Base-by-base conservation (phyloP, 2,797 vertebrate species). In the Coregonus sp. region DNA sequence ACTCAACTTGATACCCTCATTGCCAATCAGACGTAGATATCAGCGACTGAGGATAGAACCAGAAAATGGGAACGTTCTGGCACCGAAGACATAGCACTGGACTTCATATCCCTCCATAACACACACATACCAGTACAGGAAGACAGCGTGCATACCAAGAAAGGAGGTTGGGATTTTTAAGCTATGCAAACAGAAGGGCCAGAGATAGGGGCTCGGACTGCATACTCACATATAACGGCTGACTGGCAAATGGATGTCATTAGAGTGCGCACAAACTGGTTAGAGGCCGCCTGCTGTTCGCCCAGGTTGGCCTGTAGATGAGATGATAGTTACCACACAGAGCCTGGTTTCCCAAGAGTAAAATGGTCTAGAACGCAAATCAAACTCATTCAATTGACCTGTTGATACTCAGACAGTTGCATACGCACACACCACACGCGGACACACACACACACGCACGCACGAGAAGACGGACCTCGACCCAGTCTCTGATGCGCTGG, bases 231-330 rank as follows among this genome's bases (percentile, higher is more conserved):
- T 86, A 97, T 92, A 78, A 99, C 95, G 76, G 96, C 97, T 0
- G 96, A 96, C 89, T 97, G 96, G 90, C 98, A 99, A 86, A 99
- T 94, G 0, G 96, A 93, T 0, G 92, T 97, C 98, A 99, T 99
- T 87, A 99, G 86, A 4, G 95, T 95, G 85, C 98, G 94, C 77
- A 98, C 85, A 87, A 99, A 97, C 1, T 88, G 90, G 90, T 93
- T 97, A 77, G 96, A 96, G 0, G 92, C 87, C 59, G 94, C 84
- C 89, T 97, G 96, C 86, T 96, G 90, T 87, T 98, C 97, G 0
- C 95, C 96, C 83, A 99, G 85, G 89, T 97, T 98, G 66, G 95
- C 97, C 98, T 99, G 78, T 52, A 81, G 74, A 47, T 6, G 54
- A 83, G 72, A 52, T 14, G 52, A 4, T 35, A 25, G 35, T 73